Percentiles rank a stretch among this genome's conserved stretches.
These are phyloP conservation scores for Amia ocellicauda DNA, from an alignment of 2,113 vertebrate genomes.

Conservation along the genomic window DNA sequence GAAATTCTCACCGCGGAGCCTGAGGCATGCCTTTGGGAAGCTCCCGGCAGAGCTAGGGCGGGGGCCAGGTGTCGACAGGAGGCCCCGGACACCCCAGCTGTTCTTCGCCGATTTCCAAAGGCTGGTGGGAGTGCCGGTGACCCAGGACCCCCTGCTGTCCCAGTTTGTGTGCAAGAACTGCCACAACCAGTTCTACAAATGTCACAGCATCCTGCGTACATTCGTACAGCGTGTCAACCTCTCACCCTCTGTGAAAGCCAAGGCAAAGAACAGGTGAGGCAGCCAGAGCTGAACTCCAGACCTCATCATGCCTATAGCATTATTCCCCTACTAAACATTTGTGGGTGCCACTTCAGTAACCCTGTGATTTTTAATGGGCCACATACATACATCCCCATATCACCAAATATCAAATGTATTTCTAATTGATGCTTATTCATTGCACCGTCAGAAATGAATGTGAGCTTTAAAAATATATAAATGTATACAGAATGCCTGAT, in stretches of 20 bases:
- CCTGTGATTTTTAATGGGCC: too few relatives aligned
- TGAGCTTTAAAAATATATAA: too few relatives aligned
- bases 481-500: too few relatives aligned
- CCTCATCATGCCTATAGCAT: too few relatives aligned
- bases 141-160: constrained; percentile 74
- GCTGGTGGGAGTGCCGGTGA: constrained; percentile 79
- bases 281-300: not conserved
- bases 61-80: constrained; percentile 48
- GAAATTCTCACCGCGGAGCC: constrained; percentile 81
- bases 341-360: too few relatives aligned
- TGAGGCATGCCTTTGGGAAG: constrained; percentile 78
- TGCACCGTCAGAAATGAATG: too few relatives aligned
- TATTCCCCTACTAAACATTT: too few relatives aligned
- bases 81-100: constrained; percentile 54
- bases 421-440: too few relatives aligned
- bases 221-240: constrained; percentile 87
- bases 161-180: constrained; percentile 92
- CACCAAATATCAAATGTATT: too few relatives aligned
- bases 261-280: constrained; percentile 60
- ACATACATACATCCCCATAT: too few relatives aligned
- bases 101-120: constrained; percentile 88
- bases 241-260: constrained; percentile 52
- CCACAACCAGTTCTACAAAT: constrained; percentile 92
- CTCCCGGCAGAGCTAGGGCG: constrained; percentile 53
- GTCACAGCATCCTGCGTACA: constrained; percentile 75